phyloP scores from a whole-genome alignment of 2,797 vertebrate species.

The Mareca strepera region DNA sequence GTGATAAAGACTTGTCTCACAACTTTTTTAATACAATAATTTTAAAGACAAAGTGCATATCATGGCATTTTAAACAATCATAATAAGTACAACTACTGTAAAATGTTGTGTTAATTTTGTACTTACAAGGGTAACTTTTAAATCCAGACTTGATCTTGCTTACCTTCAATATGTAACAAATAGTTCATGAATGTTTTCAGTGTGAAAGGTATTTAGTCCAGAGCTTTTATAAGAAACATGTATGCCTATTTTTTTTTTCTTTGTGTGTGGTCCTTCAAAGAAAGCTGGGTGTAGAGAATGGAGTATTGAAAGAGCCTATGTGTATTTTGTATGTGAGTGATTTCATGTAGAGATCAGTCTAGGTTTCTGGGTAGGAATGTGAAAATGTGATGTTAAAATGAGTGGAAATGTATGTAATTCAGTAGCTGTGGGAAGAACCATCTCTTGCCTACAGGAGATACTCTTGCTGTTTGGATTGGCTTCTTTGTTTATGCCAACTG shows the following conservation, averaged over 20 bases:
- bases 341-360: not conserved
- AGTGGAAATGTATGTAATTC: not conserved
- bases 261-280: not conserved
- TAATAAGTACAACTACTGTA: not conserved
- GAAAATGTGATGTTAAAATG: not conserved
- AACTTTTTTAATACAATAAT: not conserved
- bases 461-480: not conserved
- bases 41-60: not conserved
- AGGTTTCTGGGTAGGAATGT: not conserved
- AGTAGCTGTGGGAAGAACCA: not conserved
- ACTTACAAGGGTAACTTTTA: fast-evolving
- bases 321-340: not conserved
- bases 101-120: not conserved
- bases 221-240: not conserved
- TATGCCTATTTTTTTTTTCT: not conserved
- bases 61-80: not conserved
- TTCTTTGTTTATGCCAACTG: not conserved
- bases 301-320: not conserved
- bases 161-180: not conserved
- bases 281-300: not conserved
- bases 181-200: not conserved
- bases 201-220: not conserved
- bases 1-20: not conserved
- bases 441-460: not conserved
- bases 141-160: not conserved